Evolutionary conservation across 2,113 vertebrate species (phyloP).

Genomic region (Aegithalos caudatus): DNA sequence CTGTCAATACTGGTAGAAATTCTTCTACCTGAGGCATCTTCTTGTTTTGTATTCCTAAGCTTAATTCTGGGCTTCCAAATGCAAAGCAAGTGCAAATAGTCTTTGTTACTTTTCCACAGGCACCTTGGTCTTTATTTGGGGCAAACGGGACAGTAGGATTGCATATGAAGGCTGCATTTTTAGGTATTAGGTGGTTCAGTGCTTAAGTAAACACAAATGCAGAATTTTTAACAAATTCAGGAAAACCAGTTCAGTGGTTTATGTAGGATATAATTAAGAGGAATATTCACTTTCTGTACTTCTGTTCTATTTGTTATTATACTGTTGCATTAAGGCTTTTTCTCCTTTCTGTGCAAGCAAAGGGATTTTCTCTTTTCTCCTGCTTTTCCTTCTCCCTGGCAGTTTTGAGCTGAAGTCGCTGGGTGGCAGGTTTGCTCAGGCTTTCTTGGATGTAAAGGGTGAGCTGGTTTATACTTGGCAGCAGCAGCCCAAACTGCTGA

Average conservation of each 20-base stretch:
- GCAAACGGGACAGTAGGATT: background rate
- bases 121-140: background rate
- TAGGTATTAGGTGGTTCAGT: background rate
- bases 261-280: background rate
- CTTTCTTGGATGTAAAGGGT: background rate
- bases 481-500: background rate
- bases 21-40: background rate
- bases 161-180: background rate
- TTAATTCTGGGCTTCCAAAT: background rate
- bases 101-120: background rate
- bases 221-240: background rate
- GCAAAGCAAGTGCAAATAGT: background rate
- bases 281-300: background rate
- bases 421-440: constrained; percentile 49
- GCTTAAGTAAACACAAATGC: background rate
- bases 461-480: background rate
- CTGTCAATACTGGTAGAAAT: background rate
- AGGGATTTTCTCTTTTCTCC: background rate
- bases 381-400: background rate
- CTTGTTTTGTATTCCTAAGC: background rate
- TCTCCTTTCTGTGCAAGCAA: background rate
- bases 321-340: background rate
- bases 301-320: background rate
- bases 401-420: constrained; percentile 36
- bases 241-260: background rate